These are phyloP conservation scores for Octodon degus DNA, from an alignment of 2,113 vertebrate genomes.

Conservation along the genomic window DNA sequence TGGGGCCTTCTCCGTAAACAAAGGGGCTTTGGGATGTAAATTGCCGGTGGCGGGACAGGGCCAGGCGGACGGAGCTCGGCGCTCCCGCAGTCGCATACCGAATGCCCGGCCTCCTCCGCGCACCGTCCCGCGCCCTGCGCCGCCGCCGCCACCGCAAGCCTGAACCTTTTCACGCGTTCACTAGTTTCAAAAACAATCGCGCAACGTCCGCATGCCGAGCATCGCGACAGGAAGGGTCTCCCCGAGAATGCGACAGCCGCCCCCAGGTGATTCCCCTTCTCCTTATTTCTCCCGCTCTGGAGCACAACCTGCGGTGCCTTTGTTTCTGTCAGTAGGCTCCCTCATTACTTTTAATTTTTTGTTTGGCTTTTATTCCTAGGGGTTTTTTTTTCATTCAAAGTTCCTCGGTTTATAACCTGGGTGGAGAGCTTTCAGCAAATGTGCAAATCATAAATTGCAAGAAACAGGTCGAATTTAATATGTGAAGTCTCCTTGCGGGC, in stretches of 20 bases:
- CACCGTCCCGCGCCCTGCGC: too few relatives aligned
- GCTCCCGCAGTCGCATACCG: not conserved
- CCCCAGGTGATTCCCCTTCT: not conserved
- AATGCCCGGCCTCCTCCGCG: too few relatives aligned
- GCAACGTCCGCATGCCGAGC: not conserved
- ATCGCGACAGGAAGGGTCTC: fast-evolving
- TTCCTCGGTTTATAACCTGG: not conserved
- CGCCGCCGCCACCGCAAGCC: not conserved
- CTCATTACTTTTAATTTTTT: not conserved
- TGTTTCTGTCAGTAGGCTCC: not conserved
- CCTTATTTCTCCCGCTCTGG: not conserved
- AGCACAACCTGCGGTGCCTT: not conserved
- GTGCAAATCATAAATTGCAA: conserved; percentile 10
- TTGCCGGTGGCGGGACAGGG: not conserved
- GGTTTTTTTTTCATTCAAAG: conserved; percentile 2
- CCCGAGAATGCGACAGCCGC: not conserved
- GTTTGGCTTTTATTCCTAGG: not conserved
- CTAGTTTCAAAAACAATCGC: not conserved
- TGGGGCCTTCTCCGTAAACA: not conserved
- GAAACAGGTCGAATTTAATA: conserved; percentile 10
- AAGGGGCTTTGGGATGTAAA: not conserved
- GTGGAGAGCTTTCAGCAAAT: not conserved
- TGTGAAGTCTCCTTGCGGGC: not conserved
- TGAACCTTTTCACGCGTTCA: not conserved
- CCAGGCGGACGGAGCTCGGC: not conserved